Evolutionary conservation across 2,888 invertebrate genomes (phyloP).

Genomic region (Mesopsocus fuscifrons): DNA sequence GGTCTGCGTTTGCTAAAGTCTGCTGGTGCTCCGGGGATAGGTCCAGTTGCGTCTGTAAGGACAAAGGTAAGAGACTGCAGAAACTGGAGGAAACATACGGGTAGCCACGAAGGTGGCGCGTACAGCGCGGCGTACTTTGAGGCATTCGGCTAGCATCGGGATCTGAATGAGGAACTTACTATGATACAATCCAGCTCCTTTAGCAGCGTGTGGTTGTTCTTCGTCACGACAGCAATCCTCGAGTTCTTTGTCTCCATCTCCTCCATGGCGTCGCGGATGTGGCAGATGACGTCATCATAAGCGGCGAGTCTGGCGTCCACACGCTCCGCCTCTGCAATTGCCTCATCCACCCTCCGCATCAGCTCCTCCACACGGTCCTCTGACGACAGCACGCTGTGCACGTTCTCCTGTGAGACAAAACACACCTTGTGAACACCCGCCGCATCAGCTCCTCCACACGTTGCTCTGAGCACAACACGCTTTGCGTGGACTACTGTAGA

Average conservation of each 20-base stretch:
- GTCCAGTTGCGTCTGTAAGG: constrained; percentile 42
- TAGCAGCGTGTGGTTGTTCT: constrained; percentile 62
- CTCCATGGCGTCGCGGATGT: constrained; percentile 74
- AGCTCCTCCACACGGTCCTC: constrained; percentile 47
- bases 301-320: constrained; percentile 53
- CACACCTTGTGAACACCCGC: constrained; percentile 34
- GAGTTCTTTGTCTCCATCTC: constrained; percentile 82
- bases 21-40: constrained; percentile 44
- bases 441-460: constrained; percentile 41
- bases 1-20: constrained; percentile 51
- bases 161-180: constrained; percentile 41
- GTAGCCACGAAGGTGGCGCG: too few relatives aligned
- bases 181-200: constrained; percentile 60
- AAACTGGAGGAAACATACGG: too few relatives aligned
- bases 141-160: too few relatives aligned
- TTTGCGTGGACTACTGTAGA: constrained; percentile 41
- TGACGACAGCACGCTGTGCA: constrained; percentile 80
- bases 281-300: constrained; percentile 65
- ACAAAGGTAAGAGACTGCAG: constrained; percentile 12
- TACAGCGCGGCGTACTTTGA: too few relatives aligned
- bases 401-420: constrained; percentile 57
- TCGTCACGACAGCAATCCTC: constrained; percentile 66
- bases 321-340: constrained; percentile 51
- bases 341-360: constrained; percentile 54
- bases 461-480: constrained; percentile 75